A percentile compares a stretch with the other conserved stretches of the same genome.
These are phyloP conservation scores for Chondrosia reniformis DNA, from an alignment of 37 sponge, comb jelly and placozoan species.

Conservation along the genomic window DNA sequence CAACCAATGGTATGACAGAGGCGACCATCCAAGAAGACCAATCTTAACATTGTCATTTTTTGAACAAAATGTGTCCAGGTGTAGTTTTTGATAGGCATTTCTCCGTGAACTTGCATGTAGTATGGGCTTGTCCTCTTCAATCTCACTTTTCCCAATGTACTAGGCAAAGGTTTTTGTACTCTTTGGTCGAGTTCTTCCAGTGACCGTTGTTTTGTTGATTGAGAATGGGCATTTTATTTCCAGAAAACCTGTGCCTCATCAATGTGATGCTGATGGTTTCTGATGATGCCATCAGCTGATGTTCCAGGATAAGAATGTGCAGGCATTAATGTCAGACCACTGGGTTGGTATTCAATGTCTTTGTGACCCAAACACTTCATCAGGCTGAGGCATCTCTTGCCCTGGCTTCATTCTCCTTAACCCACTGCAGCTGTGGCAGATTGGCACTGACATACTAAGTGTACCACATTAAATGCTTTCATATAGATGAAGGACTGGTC, in stretches of 20 bases:
- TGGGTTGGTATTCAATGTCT: not conserved
- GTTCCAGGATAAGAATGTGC: not conserved
- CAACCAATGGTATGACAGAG: not conserved
- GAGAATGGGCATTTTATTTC: too few species aligned
- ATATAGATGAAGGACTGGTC: not conserved
- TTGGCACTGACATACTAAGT: not conserved
- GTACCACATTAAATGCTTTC: not conserved
- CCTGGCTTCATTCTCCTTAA: not conserved
- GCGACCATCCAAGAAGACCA: slow-evolving; percentile 55
- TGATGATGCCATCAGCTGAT: not conserved
- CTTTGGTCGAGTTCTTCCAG: not conserved
- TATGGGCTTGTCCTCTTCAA: not conserved
- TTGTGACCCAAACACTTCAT: not conserved
- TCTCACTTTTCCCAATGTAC: not conserved
- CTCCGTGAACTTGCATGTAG: not conserved
- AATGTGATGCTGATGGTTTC: not conserved
- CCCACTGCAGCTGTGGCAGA: not conserved
- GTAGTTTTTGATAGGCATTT: not conserved
- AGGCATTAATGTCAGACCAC: not conserved
- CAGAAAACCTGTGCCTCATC: not conserved
- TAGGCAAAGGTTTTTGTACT: not conserved
- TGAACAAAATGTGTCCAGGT: slow-evolving; percentile 43
- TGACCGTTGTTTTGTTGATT: not conserved
- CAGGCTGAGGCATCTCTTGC: not conserved
- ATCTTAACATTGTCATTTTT: slow-evolving; percentile 50